Evolutionary conservation across 2,888 invertebrate species (phyloP), one percentile per base, ranked within the genome.

Genomic region (Acrobasis consociella): DNA sequence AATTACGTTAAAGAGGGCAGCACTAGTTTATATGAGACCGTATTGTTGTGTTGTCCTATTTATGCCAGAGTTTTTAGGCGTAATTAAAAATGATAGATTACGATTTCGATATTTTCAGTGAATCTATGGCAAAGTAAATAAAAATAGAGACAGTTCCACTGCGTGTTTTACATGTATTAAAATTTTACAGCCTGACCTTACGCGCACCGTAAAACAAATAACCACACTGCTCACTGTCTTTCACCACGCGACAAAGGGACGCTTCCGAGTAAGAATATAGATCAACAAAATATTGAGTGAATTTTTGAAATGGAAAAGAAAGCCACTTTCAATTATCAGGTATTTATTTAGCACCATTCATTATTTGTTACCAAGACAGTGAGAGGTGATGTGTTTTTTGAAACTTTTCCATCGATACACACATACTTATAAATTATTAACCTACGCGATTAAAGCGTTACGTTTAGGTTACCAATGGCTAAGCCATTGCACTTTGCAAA

Each of bases 401-500:
- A 90, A 91, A 91, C 91, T 90, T 90, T 91, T 89, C 91, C 77
- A 88, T 86, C 90, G 77, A 83, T 81, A 86, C 86, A 79, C 80
- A 75, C 75, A 73, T 76, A 69, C 65, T 58, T 62, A 59, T 58
- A 60, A 63, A 65, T 65, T 63, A 70, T 71, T 81, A 82, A 80
- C 84, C 83, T 87, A 88, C 82, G 80, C 83, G 81, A 82, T 86
- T 85, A 86, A 87, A 86, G 86, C 85, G 82, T 85, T 81, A 81
- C 74, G 16, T 81, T 83, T 81, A 83, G 75, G 75, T 80, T 78
- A 67, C 73, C 75, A 78, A 82, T 83, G 87, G 87, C 87, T 87
- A 78, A 82, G 87, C 88, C 88, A 85, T 72, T 63, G 58, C 64
- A 63, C 65, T 67, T 60, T 49, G 64, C 65, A 66, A 69, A 72